Evolutionary conservation across 2,888 invertebrate genomes (phyloP), one percentile per base, ranked within the genome.

Genomic region (Galerucella nymphaeae): DNA sequence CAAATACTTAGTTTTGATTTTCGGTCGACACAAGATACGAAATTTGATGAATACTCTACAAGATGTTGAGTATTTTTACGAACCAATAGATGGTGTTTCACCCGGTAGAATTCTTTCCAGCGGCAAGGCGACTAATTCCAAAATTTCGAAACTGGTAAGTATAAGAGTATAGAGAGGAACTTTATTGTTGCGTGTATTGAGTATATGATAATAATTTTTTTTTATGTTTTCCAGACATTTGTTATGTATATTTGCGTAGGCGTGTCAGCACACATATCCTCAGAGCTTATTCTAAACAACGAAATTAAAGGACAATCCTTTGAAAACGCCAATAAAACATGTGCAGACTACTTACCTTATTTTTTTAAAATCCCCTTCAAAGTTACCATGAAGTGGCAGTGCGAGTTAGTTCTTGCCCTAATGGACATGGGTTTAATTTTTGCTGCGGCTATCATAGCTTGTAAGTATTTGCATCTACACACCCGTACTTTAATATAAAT

Each of bases 1-100:
- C 1, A 80, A 81, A 64, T 71, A 79, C n/a, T 73, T 67, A 38
- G 70, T 78, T 13, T 64, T 81, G 50, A 69, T 76, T 16, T 75
- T 72, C 20, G 63, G 69, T 16, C 70, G 63, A 1, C 20, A 57
- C 38, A 66, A 62, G 38, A 58, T 74, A 42, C 41, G 20, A 18
- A 66, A 45, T n/a, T 23, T 74, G 16, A 74, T 66, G 66, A 23
- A 69, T 13, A 30, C 48, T 16, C 45, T 74, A 38, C 65, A 74
- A 41, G 68, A 71, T n/a, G 20, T 41, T 5, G 5, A 50, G 18
- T 66, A 70, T 70, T 66, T 66, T 11, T 73, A 73, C n/a, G 58
- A 38, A 11, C 55, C 69, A 9, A 41, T 55, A 55, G 69, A 62
- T 11, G 53, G 70, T 16, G 42, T 57, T 45, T 50, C 38, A 11